phyloP scores from a whole-genome alignment of 2,888 invertebrate genomes.

The Chrysotoxum bicinctum region DNA sequence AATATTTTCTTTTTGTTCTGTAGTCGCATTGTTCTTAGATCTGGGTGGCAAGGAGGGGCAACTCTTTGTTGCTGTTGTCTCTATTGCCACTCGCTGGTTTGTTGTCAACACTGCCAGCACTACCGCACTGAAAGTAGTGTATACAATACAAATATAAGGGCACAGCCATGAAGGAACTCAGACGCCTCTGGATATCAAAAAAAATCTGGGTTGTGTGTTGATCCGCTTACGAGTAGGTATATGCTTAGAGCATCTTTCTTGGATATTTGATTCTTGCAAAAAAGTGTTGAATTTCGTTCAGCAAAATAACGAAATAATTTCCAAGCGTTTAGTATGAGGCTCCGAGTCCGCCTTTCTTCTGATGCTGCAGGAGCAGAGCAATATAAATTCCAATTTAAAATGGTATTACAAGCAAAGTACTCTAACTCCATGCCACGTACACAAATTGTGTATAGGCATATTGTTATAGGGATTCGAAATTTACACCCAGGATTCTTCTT shows the following conservation, averaged over 20 bases:
- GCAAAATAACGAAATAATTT: constrained; percentile 65
- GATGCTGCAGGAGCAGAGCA: constrained; percentile 35
- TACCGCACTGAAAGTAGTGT: neutral
- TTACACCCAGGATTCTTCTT: neutral
- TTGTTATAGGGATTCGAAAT: constrained; percentile 43
- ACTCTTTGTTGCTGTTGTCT: constrained; percentile 36
- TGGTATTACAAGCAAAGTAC: constrained; percentile 62
- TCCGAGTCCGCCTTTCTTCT: neutral
- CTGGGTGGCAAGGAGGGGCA: neutral
- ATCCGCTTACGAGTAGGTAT: constrained; percentile 35
- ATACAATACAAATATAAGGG: neutral
- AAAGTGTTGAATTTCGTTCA: constrained; percentile 70
- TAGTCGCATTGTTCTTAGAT: constrained; percentile 66
- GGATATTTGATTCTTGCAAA: constrained; percentile 62
- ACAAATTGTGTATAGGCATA: constrained; percentile 60
- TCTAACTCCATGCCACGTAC: constrained; percentile 4
- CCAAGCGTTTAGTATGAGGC: constrained; percentile 44
- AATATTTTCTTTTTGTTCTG: constrained; percentile 67
- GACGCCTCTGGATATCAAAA: constrained; percentile 1
- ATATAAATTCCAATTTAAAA: constrained; percentile 73
- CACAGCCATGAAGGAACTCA: constrained; percentile 1
- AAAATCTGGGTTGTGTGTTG: constrained; percentile 21
- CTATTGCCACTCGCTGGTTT: constrained; percentile 28
- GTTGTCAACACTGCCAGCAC: constrained; percentile 34
- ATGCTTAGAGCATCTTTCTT: constrained; percentile 31